Evolutionary conservation across 2,113 vertebrate genomes (phyloP).

Genomic region (Chionis minor): DNA sequence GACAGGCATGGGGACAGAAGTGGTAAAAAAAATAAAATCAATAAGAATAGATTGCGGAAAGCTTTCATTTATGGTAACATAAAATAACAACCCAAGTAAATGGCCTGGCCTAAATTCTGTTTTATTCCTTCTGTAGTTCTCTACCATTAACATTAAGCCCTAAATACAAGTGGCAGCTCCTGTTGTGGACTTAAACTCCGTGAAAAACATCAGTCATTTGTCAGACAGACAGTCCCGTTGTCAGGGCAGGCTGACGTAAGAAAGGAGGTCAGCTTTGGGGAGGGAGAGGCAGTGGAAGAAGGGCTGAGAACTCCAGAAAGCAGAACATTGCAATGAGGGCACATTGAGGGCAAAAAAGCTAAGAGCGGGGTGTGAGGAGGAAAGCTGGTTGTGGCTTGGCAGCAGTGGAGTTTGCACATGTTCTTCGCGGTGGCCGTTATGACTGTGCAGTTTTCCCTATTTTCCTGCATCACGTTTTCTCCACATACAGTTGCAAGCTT

Average conservation of each 20-base stretch:
- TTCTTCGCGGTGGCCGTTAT: accelerated
- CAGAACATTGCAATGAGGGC: background rate
- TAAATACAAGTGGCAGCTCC: background rate
- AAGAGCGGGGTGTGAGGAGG: background rate
- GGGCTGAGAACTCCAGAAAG: background rate
- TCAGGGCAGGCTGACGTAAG: background rate
- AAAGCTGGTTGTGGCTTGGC: background rate
- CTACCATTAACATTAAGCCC: background rate
- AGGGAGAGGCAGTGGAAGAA: background rate
- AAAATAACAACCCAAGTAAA: background rate
- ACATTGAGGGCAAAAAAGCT: background rate
- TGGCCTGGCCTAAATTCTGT: background rate
- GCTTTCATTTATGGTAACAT: background rate
- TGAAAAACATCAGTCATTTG: background rate
- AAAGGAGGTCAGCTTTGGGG: background rate
- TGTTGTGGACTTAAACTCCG: background rate
- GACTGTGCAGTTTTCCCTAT: accelerated
- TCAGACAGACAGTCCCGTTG: background rate
- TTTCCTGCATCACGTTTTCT: background rate
- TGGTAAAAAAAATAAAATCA: background rate
- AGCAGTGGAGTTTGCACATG: background rate
- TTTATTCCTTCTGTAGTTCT: background rate
- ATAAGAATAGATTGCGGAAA: background rate
- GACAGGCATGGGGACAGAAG: background rate
- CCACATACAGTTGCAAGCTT: background rate